Base-by-base conservation (phyloP, 2,888 invertebrate genomes). In the Epirrita christyi region DNA sequence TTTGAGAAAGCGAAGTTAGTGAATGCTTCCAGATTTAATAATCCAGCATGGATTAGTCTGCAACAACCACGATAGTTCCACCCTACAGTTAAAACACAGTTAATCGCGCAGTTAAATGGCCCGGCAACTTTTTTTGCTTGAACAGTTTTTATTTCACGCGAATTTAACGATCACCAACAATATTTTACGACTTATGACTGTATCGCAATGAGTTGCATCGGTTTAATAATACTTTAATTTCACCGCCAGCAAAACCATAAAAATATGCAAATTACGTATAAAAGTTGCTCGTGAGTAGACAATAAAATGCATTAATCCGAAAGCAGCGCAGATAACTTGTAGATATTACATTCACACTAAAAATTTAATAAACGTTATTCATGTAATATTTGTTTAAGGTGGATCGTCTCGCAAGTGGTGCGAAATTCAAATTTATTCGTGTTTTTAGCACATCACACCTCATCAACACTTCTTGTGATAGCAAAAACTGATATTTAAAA, bases 221-320 rank as follows among this genome's bases (percentile, higher is more conserved):
- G 21, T 79, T 64, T 88, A 88, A 87, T 86, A 88, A 88, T 88
- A 86, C 88, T 90, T 91, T 90, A 91, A 92, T 92, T 91, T 86
- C 85, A 83, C 90, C 88, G 89, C 81, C 85, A 81, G 86, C 85
- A 21, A 85, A 85, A 81, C 85, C 73, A 86, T 91, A 90, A 90
- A 91, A 90, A 83, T 88, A 91, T 91, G 90, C 85, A 89, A 91
- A 91, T 90, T 82, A 74, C 75, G 73, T 79, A 85, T 88, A 85
- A 88, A 89, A 86, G 73, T 84, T 83, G 76, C 72, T 78, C 73
- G 77, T 68, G 76, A 68, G 73, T 76, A 76, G 75, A 76, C 75
- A 73, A 73, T 86, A 83, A 87, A 88, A 76, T 56, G 75, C 81
- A 75, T 79, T 87, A 80, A 84, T 82, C 74, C 72, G 73, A 53